A percentile compares a stretch with the other conserved stretches of the same genome.
phyloP scores from a whole-genome alignment of 2,888 invertebrate genomes.

The Plebejus anna region DNA sequence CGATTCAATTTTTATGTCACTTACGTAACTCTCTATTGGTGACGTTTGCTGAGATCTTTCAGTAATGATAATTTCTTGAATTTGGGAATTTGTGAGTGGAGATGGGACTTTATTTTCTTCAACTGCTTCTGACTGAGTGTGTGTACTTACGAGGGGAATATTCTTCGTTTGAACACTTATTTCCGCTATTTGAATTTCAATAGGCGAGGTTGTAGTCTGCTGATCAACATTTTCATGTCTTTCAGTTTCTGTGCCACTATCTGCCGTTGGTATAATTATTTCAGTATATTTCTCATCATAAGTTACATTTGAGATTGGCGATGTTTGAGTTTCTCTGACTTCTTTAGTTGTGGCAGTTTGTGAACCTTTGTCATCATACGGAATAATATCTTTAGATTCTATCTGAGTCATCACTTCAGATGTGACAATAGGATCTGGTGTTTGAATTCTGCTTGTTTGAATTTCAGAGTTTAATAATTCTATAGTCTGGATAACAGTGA shows the following conservation, averaged over 20 bases:
- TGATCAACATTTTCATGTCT: conserved; percentile 56
- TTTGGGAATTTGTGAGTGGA: conserved; percentile 36
- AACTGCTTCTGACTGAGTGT: conserved; percentile 67
- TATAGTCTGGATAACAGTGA: conserved; percentile 56
- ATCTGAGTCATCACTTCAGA: conserved; percentile 80
- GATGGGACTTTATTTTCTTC: conserved; percentile 42
- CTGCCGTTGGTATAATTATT: conserved; percentile 59
- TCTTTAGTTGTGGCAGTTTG: conserved; percentile 63
- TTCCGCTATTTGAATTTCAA: conserved; percentile 53
- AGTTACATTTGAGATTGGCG: conserved; percentile 60
- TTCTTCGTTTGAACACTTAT: conserved; percentile 66
- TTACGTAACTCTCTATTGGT: conserved; percentile 55
- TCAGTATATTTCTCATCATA: conserved; percentile 66
- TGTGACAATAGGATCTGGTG: conserved; percentile 58
- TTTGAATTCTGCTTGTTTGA: conserved; percentile 64
- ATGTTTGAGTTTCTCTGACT: conserved; percentile 77
- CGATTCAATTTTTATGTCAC: conserved; percentile 29
- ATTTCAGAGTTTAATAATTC: conserved; percentile 63
- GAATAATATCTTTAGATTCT: conserved; percentile 58
- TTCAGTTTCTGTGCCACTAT: conserved; percentile 64
- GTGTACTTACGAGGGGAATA: conserved; percentile 56
- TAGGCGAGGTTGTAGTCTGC: conserved; percentile 64
- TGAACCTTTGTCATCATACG: conserved; percentile 69
- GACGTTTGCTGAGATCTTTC: conserved; percentile 78
- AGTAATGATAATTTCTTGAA: conserved; percentile 41